Evolutionary conservation across 2,888 invertebrate genomes (phyloP), one percentile per base, ranked within the genome.

Genomic region (Lagria hirta): DNA sequence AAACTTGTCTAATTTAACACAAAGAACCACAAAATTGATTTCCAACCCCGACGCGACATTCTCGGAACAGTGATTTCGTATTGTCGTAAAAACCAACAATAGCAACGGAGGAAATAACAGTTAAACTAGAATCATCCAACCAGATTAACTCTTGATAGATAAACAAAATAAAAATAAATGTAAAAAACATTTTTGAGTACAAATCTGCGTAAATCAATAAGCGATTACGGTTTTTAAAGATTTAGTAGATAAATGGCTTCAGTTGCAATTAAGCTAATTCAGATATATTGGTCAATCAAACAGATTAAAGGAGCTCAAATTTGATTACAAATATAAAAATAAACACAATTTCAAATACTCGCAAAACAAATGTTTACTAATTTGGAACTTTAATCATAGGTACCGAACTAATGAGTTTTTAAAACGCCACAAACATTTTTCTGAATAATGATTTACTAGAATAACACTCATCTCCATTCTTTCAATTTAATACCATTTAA

Each of bases 101-200:
- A 32, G 24, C 30, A 26, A 13, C 13, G 20, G 30, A 43, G 30
- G 36, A 43, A 43, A 43, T 43, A 43, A 43, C 43, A 36, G 29
- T 43, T 43, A 43, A 43, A 43, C 36, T 43, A 30, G 36, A 28
- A 43, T 43, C 28, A 27, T 34, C 28, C 43, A 11, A 24, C 36
- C 24, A 30, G 43, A 27, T 36, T 43, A 36, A 29, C 12, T 18
- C 27, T 18, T 30, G 43, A 36, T 35, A 30, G 26, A 43, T 43
- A 43, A 10, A 36, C 14, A 24, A 13, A 36, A 36, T 36, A 36
- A 36, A 43, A 43, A 43, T 36, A 43, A 43, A 43, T 43, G 30
- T 37, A 41, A 33, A 33, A 42, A 35, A 34, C 13, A 35, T 20
- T 21, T 34, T 42, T 42, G 21, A 42, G 27, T 26, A 15, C 20